Evolutionary conservation across 2,113 vertebrate genomes (phyloP).

Genomic region (Piprites chloris): DNA sequence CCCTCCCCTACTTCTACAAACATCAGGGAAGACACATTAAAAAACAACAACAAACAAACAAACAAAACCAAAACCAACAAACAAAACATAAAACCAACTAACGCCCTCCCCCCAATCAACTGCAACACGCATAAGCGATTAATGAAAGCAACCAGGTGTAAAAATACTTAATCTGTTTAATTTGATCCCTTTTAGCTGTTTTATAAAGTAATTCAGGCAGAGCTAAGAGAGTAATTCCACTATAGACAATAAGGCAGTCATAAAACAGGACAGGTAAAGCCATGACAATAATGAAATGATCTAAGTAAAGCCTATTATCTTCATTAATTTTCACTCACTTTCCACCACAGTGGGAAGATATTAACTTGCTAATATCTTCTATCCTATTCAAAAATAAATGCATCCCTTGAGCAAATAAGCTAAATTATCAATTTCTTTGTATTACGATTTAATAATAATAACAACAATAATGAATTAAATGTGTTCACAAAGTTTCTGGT

Average conservation of each 20-base stretch:
- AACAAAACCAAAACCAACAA: not conserved
- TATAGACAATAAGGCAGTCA: conserved; percentile 5
- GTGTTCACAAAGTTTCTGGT: not conserved
- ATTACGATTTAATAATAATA: conserved; percentile 4
- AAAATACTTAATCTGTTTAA: not conserved
- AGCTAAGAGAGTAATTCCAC: not conserved
- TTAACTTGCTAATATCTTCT: conserved; percentile 51
- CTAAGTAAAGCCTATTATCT: conserved; percentile 55
- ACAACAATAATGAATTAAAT: conserved; percentile 10
- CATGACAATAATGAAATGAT: conserved; percentile 39
- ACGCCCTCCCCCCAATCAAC: not conserved
- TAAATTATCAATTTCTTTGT: conserved; percentile 16
- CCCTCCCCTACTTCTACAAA: accelerated
- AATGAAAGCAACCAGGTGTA: not conserved
- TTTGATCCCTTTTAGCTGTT: conserved; percentile 22
- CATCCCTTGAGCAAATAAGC: conserved; percentile 43
- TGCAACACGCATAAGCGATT: not conserved
- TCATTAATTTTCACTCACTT: conserved; percentile 63
- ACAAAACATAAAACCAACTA: no score
- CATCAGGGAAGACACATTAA: not conserved
- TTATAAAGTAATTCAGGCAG: not conserved
- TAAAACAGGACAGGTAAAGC: conserved; percentile 39
- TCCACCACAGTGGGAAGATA: conserved; percentile 39
- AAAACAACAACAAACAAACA: not conserved
- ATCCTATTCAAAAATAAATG: conserved; percentile 6